Evolutionary conservation across 2,113 vertebrate genomes (phyloP).

Genomic region (Piprites chloris): DNA sequence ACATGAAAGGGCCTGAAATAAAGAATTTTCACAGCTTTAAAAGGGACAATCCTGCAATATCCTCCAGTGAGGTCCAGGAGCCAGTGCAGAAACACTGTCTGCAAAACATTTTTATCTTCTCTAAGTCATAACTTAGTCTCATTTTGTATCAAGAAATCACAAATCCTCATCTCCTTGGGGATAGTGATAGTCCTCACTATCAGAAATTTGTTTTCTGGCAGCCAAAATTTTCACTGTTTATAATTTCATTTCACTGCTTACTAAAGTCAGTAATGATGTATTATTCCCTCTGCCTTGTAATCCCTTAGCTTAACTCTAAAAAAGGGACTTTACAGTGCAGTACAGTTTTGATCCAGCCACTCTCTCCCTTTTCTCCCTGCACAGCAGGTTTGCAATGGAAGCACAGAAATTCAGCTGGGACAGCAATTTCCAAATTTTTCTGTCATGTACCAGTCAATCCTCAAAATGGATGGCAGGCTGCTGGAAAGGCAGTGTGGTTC

Average conservation of each 20-base stretch:
- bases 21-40: not conserved
- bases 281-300: not conserved
- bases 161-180: conserved; percentile 8
- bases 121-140: not conserved
- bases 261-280: conserved; percentile 14
- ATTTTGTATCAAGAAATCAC: not conserved
- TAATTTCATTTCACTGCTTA: conserved; percentile 28
- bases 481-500: not conserved
- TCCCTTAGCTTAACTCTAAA: not conserved
- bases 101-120: not conserved
- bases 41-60: not conserved
- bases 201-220: conserved; percentile 15
- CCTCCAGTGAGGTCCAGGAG: not conserved
- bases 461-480: not conserved
- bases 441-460: not conserved
- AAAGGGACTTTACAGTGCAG: not conserved
- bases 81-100: not conserved
- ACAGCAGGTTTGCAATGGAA: not conserved
- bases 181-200: not conserved
- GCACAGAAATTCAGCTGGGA: not conserved
- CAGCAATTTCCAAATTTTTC: not conserved
- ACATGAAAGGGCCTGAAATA: conserved; percentile 16
- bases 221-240: conserved; percentile 6
- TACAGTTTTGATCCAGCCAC: not conserved
- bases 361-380: not conserved